Evolutionary conservation across 2,113 vertebrate genomes (phyloP).

Genomic region (Datnioides undecimradiatus): DNA sequence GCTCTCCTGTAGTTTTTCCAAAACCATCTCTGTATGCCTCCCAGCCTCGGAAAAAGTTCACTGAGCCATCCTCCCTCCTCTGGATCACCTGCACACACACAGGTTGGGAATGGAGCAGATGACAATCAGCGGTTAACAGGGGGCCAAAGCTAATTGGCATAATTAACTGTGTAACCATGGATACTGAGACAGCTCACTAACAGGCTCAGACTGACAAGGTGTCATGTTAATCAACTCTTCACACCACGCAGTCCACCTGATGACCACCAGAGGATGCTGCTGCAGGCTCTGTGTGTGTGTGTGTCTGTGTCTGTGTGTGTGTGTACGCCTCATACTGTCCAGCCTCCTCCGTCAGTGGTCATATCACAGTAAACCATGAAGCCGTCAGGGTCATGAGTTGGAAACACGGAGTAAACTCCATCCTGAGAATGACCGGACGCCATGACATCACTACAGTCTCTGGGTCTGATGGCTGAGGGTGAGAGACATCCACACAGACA

Average conservation of each 20-base stretch:
- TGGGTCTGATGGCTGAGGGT: conserved; percentile 50
- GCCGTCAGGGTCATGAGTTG: conserved; percentile 45
- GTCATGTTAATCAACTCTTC: too few relatives aligned
- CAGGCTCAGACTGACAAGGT: too few relatives aligned
- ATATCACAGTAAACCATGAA: conserved; percentile 78
- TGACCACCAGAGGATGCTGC: too few relatives aligned
- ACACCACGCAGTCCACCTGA: too few relatives aligned
- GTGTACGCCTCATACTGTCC: conserved; percentile 58
- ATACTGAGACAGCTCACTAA: too few relatives aligned
- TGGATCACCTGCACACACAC: conserved; percentile 88
- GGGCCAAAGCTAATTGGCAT: too few relatives aligned
- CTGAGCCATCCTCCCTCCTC: conserved; percentile 89
- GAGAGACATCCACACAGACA: not conserved
- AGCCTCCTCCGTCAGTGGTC: conserved; percentile 73
- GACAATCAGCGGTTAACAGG: too few relatives aligned
- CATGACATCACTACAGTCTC: conserved; percentile 66
- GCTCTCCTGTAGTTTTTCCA: conserved; percentile 78
- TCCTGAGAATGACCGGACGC: conserved; percentile 33
- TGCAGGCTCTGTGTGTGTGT: not conserved
- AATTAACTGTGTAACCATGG: too few relatives aligned
- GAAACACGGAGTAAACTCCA: conserved; percentile 74
- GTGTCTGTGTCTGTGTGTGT: not conserved
- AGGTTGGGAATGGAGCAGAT: too few relatives aligned
- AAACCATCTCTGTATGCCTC: conserved; percentile 90
- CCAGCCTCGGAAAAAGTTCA: conserved; percentile 93